A percentile compares a stretch with the other conserved stretches of the same genome.
Evolutionary conservation across 2,113 vertebrate genomes (phyloP).

Genomic region (Bolborhynchus lineola): DNA sequence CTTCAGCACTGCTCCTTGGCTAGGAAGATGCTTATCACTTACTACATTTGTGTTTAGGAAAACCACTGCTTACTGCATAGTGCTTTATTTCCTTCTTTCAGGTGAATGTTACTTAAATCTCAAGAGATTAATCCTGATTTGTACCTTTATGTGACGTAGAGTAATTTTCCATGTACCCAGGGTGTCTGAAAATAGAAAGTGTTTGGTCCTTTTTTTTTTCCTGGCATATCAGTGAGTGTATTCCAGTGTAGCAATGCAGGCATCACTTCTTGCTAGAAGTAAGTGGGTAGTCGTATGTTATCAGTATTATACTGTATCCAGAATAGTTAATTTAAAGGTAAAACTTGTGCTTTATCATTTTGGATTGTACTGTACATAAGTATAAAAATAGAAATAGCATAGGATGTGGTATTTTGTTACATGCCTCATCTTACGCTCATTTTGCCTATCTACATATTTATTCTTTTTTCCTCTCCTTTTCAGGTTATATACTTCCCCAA

Average conservation of each 20-base stretch:
- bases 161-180: neutral
- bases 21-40: neutral
- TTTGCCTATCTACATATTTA: neutral
- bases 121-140: neutral
- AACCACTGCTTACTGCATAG: neutral
- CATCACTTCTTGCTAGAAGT: neutral
- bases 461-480: neutral
- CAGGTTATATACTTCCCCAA: conserved; percentile 92
- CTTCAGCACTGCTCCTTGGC: neutral
- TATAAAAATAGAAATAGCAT: neutral
- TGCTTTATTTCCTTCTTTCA: neutral
- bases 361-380: neutral
- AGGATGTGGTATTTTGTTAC: neutral
- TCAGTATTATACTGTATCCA: neutral
- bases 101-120: neutral
- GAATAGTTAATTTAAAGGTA: neutral
- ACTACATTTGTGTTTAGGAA: neutral
- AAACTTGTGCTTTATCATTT: neutral
- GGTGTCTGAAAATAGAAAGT: neutral
- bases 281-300: neutral
- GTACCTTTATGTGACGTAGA: neutral
- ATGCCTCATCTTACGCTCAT: neutral
- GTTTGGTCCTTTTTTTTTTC: neutral
- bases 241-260: neutral
- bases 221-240: neutral